Evolutionary conservation across 30 jellyfish, hydroid and myxozoan genomes (phyloP).

Genomic region (Rhopilema esculentum): DNA sequence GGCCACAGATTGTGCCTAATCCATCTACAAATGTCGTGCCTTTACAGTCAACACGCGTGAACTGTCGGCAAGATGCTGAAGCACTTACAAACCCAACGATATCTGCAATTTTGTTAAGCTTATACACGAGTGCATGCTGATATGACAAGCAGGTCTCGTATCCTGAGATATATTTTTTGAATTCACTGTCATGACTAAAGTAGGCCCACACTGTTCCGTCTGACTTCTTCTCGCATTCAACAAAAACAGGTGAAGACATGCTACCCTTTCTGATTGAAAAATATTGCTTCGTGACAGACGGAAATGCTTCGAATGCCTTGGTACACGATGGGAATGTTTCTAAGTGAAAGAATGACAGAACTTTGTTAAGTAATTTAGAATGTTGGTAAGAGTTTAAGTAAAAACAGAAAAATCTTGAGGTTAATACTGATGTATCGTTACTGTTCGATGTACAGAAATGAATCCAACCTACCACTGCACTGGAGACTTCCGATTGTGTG

Average conservation of each 20-base stretch:
- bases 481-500: conserved; percentile 51
- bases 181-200: background rate
- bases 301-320: background rate
- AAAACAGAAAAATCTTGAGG: no score
- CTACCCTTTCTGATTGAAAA: background rate
- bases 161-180: background rate
- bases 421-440: no score
- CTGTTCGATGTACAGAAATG: no score
- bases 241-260: background rate
- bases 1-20: background rate
- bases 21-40: background rate
- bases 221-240: background rate
- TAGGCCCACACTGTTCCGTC: background rate
- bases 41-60: background rate
- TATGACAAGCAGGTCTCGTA: background rate
- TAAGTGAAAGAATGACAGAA: no score
- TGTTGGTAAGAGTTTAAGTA: no score
- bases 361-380: no score
- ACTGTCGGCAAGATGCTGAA: background rate
- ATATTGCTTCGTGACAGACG: background rate
- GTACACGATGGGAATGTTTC: background rate
- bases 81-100: background rate
- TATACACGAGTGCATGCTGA: background rate
- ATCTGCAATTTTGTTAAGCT: background rate
- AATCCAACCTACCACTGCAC: conserved; percentile 54